A percentile compares a stretch with the other conserved stretches of the same genome.
phyloP scores from a whole-genome alignment of 2,113 vertebrate genomes.

The Erythrocercus mccallii region DNA sequence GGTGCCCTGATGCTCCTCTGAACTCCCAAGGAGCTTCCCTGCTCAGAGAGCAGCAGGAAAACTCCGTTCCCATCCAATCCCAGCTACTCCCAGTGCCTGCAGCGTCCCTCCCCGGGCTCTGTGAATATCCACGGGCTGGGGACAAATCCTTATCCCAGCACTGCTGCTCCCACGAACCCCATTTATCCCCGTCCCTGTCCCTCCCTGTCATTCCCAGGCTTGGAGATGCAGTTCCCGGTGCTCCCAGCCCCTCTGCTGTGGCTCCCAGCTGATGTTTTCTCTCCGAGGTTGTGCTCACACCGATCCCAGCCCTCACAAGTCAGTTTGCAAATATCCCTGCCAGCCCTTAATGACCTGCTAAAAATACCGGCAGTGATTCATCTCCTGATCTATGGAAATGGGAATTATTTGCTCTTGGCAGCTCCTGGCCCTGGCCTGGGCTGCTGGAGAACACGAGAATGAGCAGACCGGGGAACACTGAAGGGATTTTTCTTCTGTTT shows the following conservation, averaged over 20 bases:
- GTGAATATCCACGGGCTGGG: too few species aligned
- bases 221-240: neutral
- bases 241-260: neutral
- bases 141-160: too few species aligned
- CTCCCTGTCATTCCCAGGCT: too few species aligned
- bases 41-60: too few species aligned
- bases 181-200: too few species aligned
- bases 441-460: neutral
- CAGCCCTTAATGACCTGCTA: slow-evolving; percentile 44
- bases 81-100: too few species aligned
- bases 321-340: neutral
- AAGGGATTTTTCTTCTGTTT: neutral
- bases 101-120: too few species aligned
- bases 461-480: neutral
- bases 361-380: slow-evolving; percentile 42
- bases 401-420: slow-evolving; percentile 5
- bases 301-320: neutral
- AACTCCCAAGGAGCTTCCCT: too few species aligned
- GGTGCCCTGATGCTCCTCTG: too few species aligned
- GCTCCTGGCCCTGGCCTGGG: neutral
- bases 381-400: neutral
- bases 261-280: neutral
- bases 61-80: too few species aligned
- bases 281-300: neutral
- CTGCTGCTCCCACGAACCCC: too few species aligned